Evolutionary conservation across 2,888 invertebrate species (phyloP).

Genomic region (Cinara cedri): DNA sequence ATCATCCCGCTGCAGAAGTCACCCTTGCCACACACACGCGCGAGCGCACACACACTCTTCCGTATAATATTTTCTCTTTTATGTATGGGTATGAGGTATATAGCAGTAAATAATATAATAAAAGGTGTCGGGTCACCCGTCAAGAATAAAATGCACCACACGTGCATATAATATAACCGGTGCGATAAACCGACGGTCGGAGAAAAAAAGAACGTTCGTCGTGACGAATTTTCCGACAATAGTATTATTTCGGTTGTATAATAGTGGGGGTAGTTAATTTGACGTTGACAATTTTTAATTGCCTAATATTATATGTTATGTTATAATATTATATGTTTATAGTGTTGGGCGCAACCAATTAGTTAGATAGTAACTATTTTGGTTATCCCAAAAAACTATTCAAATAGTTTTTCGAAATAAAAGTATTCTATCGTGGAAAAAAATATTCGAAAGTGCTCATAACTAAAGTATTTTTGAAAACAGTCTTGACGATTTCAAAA

Average conservation of each 20-base stretch:
- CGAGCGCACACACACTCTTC: neutral
- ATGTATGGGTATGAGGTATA: neutral
- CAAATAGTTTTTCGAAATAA: too few species aligned
- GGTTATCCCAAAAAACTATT: too few species aligned
- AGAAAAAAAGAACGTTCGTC: slow-evolving; percentile 10
- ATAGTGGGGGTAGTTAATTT: neutral
- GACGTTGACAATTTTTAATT: neutral
- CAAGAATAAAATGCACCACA: slow-evolving; percentile 32
- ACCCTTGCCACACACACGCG: neutral
- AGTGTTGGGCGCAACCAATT: too few species aligned
- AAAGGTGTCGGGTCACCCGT: slow-evolving; percentile 54
- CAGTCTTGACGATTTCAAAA: neutral
- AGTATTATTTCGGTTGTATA: neutral
- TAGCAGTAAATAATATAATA: slow-evolving; percentile 12
- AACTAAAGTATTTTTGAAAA: too few species aligned
- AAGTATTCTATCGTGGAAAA: neutral
- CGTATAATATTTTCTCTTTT: slow-evolving; percentile 12
- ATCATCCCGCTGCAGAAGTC: slow-evolving; percentile 11
- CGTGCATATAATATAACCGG: neutral
- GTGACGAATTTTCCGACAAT: slow-evolving; percentile 9
- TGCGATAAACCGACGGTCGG: neutral
- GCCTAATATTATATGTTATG: too few species aligned
- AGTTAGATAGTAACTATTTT: too few species aligned
- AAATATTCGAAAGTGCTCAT: too few species aligned
- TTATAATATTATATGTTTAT: too few species aligned